A percentile compares a stretch with the other conserved stretches of the same genome.
phyloP scores from a whole-genome alignment of 2,113 vertebrate species.

The Pomatostomus ruficeps region DNA sequence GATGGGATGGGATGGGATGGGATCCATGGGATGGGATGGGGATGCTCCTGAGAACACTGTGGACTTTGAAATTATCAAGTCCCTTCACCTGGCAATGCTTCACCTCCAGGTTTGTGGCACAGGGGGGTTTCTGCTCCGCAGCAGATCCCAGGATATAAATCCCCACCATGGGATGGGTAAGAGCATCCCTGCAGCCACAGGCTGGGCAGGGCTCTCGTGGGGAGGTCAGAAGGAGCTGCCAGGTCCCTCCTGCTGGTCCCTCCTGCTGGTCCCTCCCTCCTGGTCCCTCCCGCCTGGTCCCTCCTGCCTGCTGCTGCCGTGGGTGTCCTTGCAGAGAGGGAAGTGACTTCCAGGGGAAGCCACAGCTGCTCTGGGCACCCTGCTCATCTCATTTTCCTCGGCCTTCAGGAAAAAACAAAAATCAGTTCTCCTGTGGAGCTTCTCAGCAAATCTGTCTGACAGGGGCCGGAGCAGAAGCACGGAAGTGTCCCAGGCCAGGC shows the following conservation, averaged over 20 bases:
- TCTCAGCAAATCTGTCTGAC: too few species aligned
- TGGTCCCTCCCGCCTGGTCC: not conserved
- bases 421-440: too few species aligned
- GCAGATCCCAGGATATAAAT: not conserved
- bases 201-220: not conserved
- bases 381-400: too few species aligned
- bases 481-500: not conserved
- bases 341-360: too few species aligned
- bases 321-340: not conserved
- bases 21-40: too few species aligned
- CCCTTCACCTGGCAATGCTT: not conserved
- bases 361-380: too few species aligned
- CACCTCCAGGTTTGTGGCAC: not conserved
- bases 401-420: too few species aligned
- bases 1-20: too few species aligned
- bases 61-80: not conserved
- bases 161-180: not conserved
- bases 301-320: not conserved
- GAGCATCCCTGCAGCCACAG: not conserved
- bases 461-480: too few species aligned
- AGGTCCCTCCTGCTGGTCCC: not conserved
- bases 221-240: not conserved
- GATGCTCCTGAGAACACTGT: not conserved
- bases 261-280: not conserved
- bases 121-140: not conserved